These are phyloP conservation scores for Brachionus manjavacas DNA, from an alignment of 1,140 invertebrate genomes.

Conservation along the genomic window DNA sequence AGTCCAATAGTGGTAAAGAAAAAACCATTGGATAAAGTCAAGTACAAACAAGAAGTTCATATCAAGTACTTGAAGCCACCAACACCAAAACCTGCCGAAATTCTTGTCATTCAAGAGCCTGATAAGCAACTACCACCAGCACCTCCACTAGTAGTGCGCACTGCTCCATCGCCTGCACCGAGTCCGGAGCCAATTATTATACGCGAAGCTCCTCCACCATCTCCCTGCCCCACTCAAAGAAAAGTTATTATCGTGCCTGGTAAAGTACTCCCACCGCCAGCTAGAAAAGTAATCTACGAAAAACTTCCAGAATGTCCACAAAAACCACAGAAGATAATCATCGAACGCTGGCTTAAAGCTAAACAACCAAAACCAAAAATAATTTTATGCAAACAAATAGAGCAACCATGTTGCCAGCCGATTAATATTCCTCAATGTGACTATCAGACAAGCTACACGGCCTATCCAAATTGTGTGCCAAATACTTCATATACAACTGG, in stretches of 20 bases:
- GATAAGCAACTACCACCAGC: slow-evolving; percentile 30
- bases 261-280: slow-evolving; percentile 33
- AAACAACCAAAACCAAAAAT: slow-evolving; percentile 9
- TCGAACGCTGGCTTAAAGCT: slow-evolving; percentile 40
- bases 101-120: slow-evolving; percentile 25
- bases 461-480: not conserved
- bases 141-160: slow-evolving; percentile 27
- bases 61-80: slow-evolving; percentile 36
- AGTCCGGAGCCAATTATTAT: slow-evolving; percentile 26
- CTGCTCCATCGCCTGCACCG: not conserved
- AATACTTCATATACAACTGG: not conserved
- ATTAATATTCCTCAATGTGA: not conserved
- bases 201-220: slow-evolving; percentile 27
- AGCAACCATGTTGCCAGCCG: not conserved
- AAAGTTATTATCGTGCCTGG: slow-evolving; percentile 22
- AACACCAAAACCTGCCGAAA: slow-evolving; percentile 3
- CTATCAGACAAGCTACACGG: not conserved
- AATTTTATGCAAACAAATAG: slow-evolving; percentile 18
- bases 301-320: slow-evolving; percentile 18
- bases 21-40: slow-evolving; percentile 36
- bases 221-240: not conserved
- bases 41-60: slow-evolving; percentile 32
- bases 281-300: slow-evolving; percentile 23
- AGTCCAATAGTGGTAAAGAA: slow-evolving; percentile 21
- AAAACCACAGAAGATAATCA: slow-evolving; percentile 35